phyloP scores from a whole-genome alignment of 2,113 vertebrate genomes.

The Lepisosteus oculatus region DNA sequence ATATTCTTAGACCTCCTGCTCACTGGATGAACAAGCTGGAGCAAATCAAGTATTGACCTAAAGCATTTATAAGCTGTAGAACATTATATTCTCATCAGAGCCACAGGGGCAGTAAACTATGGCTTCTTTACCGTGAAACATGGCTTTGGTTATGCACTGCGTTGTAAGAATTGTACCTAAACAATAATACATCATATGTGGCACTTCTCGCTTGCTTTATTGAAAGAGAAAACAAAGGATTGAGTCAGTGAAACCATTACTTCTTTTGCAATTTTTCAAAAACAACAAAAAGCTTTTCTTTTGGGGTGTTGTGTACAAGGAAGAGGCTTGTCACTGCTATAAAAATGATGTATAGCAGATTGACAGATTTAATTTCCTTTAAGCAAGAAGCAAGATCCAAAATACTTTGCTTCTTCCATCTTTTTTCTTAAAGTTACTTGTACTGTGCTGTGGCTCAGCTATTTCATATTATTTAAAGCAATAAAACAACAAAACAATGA shows the following conservation, averaged over 20 bases:
- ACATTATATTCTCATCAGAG: conserved; percentile 95
- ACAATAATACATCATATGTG: conserved; percentile 89
- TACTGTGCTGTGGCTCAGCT: background rate
- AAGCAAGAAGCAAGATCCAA: conserved; percentile 66
- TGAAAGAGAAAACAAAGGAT: conserved; percentile 98
- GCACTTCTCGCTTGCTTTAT: conserved; percentile 92
- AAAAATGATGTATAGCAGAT: conserved; percentile 82
- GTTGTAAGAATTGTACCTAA: conserved; percentile 75
- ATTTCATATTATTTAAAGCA: background rate
- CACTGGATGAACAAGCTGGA: conserved; percentile 81
- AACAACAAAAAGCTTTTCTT: conserved; percentile 88
- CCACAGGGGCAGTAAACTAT: conserved; percentile 87
- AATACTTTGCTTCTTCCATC: conserved; percentile 36
- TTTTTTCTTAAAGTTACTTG: conserved; percentile 49
- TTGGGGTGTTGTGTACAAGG: conserved; percentile 78
- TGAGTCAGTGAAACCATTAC: conserved; percentile 96
- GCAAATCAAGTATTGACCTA: conserved; percentile 95
- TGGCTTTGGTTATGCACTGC: conserved; percentile 90
- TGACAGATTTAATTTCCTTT: conserved; percentile 86
- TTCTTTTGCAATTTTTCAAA: conserved; percentile 93
- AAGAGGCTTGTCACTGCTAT: conserved; percentile 70
- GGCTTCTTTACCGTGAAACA: conserved; percentile 90
- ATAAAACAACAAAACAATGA: background rate
- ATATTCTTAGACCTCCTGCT: conserved; percentile 80
- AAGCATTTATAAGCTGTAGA: conserved; percentile 88